phyloP scores from a whole-genome alignment of 1,140 invertebrate genomes.

The Ceratitis capitata region DNA sequence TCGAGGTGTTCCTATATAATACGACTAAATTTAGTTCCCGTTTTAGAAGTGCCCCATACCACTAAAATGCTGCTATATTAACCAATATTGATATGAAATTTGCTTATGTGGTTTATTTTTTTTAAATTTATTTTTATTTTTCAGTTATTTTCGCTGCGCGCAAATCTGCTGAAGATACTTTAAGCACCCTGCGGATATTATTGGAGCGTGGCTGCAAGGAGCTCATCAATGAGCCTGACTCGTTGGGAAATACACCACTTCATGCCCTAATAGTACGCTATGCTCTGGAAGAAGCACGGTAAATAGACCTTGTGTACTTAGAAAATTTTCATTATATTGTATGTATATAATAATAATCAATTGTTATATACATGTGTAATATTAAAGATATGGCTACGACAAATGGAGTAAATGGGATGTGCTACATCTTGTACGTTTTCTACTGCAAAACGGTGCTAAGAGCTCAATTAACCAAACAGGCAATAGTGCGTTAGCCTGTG shows the following conservation, averaged over 20 bases:
- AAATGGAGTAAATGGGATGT: slow-evolving; percentile 80
- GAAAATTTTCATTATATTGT: not conserved
- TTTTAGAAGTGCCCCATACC: no score
- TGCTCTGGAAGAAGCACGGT: slow-evolving; percentile 74
- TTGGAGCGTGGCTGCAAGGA: slow-evolving; percentile 76
- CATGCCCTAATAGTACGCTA: slow-evolving; percentile 77
- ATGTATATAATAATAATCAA: not conserved
- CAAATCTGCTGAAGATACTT: slow-evolving; percentile 76
- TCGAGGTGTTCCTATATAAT: no score
- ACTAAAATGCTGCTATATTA: no score
- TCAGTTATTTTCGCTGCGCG: slow-evolving; percentile 71
- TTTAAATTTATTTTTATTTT: slow-evolving; percentile 12
- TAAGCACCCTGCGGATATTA: slow-evolving; percentile 73
- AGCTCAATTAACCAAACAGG: slow-evolving; percentile 76
- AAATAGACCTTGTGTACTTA: not conserved
- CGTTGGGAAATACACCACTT: slow-evolving; percentile 73
- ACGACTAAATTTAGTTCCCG: no score
- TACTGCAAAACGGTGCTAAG: slow-evolving; percentile 74
- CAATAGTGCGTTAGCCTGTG: slow-evolving; percentile 77
- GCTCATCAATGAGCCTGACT: slow-evolving; percentile 78
- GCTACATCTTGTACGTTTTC: slow-evolving; percentile 72
- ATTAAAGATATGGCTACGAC: slow-evolving; percentile 71
- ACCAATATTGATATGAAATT: no score
- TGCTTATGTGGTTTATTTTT: no score
- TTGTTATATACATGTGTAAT: not conserved